Percentiles rank a stretch among this genome's conserved stretches.
These are phyloP conservation scores for Indicator indicator DNA, from an alignment of 2,113 vertebrate genomes.

Conservation along the genomic window DNA sequence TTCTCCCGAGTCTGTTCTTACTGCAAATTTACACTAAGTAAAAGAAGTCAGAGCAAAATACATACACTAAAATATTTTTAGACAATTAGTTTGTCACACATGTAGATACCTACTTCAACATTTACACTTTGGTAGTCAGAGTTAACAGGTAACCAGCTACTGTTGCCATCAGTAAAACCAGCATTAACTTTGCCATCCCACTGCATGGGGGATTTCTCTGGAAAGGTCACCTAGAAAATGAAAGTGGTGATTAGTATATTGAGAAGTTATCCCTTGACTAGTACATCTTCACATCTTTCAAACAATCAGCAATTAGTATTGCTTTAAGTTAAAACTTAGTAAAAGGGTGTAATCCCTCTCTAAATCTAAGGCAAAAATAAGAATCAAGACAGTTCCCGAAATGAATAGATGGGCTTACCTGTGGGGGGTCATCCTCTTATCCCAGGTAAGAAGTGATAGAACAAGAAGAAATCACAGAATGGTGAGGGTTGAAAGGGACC, in stretches of 20 bases:
- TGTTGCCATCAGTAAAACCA: constrained; percentile 86
- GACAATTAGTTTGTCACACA: neutral
- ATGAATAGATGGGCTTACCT: neutral
- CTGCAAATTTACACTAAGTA: neutral
- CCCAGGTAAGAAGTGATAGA: neutral
- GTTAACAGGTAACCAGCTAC: constrained; percentile 87
- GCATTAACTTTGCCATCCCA: constrained; percentile 84
- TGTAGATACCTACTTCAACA: constrained; percentile 83
- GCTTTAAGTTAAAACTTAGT: neutral
- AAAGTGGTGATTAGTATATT: neutral
- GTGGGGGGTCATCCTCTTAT: neutral
- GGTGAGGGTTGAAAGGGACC: no score
- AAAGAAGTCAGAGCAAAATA: neutral
- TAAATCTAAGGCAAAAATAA: neutral
- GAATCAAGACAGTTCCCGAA: neutral
- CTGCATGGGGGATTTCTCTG: constrained; percentile 93
- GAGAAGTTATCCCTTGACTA: neutral
- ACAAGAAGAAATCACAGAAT: neutral
- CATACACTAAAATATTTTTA: neutral
- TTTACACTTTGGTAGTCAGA: constrained; percentile 83
- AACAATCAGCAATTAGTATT: neutral
- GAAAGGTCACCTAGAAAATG: constrained; percentile 51
- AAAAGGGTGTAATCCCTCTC: neutral
- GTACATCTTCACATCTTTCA: neutral
- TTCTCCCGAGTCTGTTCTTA: neutral